These are phyloP conservation scores for Orthosia gothica DNA, from an alignment of 2,888 invertebrate genomes.

Conservation along the genomic window DNA sequence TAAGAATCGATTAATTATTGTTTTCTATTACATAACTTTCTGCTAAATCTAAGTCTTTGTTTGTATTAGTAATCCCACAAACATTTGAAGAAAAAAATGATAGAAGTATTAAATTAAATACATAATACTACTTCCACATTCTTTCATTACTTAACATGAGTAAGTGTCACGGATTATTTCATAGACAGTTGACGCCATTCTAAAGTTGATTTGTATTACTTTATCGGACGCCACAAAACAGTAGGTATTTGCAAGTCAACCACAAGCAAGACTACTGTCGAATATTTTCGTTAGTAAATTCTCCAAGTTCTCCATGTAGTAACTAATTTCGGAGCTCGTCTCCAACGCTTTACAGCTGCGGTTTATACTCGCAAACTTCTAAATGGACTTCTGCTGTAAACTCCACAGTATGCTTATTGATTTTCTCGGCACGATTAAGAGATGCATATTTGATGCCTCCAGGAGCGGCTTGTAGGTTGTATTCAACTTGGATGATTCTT, in stretches of 20 bases:
- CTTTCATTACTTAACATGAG: slow-evolving; percentile 21
- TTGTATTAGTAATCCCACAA: slow-evolving; percentile 5
- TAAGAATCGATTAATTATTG: not conserved
- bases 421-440: slow-evolving; percentile 57
- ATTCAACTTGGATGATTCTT: slow-evolving; percentile 15
- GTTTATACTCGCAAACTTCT: slow-evolving; percentile 35
- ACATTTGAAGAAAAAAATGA: not conserved
- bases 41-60: not conserved
- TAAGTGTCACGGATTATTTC: slow-evolving; percentile 23
- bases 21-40: slow-evolving; percentile 4
- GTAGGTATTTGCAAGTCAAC: slow-evolving; percentile 23
- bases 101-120: not conserved
- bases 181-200: slow-evolving; percentile 17
- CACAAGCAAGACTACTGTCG: not conserved
- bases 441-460: slow-evolving; percentile 57
- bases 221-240: slow-evolving; percentile 25
- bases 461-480: slow-evolving; percentile 4
- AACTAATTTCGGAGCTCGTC: slow-evolving; percentile 39
- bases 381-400: slow-evolving; percentile 52
- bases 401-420: slow-evolving; percentile 54
- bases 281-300: slow-evolving; percentile 38
- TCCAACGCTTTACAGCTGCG: slow-evolving; percentile 27
- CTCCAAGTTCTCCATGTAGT: slow-evolving; percentile 34
- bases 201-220: slow-evolving; percentile 46
- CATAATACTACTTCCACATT: slow-evolving; percentile 14